Evolutionary conservation across 2,113 vertebrate species (phyloP), one percentile per base, ranked within the genome.

Genomic region (Rostratula benghalensis): DNA sequence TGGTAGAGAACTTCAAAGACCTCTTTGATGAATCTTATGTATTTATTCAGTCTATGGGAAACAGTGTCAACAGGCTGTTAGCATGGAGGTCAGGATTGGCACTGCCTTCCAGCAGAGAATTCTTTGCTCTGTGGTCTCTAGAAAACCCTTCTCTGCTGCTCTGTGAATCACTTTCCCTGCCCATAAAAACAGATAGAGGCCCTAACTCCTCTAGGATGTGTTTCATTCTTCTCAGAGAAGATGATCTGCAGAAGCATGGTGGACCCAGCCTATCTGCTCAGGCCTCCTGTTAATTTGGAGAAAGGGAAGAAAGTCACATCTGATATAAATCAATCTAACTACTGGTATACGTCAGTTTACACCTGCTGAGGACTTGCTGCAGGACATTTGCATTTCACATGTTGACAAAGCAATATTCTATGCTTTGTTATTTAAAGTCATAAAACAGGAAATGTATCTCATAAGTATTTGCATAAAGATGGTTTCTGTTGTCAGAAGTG

Each of bases 371-470:
- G 77, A 39, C 20, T 83, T 61, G 69, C 25, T 81, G 45, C 19
- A 16, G 65, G 57, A 7, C 9, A 75, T 95, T 96, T 96, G 77
- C 80, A 92, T 96, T 95, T 95, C 87, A 87, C 86, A 83, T 25
- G n/a, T 53, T 96, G 96, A 92, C 41, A 12, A 87, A 96, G 61
- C 86, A 94, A 75, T 68, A 71, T 78, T 96, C 35, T 93, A 5
- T 73, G 68, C 68, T 93, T 83, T 94, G 35, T 96, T 90, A 61
- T 81, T 93, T 97, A 61, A 92, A 84, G 83, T 45, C 65, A 76
- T 75, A 82, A 95, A 89, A 87, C 94, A 93, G 89, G 95, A 97
- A 95, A 76, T 69, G 8, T 87, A n/a, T 73, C 70, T 96, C n/a
- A 25, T 56, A 70, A 82, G 24, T 12, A 90, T 95, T 92, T 92